A percentile compares a stretch with the other conserved stretches of the same genome.
Conservation (phyloP, 2,113 vertebrate genomes). For the Vulpes vulpes region DNA sequence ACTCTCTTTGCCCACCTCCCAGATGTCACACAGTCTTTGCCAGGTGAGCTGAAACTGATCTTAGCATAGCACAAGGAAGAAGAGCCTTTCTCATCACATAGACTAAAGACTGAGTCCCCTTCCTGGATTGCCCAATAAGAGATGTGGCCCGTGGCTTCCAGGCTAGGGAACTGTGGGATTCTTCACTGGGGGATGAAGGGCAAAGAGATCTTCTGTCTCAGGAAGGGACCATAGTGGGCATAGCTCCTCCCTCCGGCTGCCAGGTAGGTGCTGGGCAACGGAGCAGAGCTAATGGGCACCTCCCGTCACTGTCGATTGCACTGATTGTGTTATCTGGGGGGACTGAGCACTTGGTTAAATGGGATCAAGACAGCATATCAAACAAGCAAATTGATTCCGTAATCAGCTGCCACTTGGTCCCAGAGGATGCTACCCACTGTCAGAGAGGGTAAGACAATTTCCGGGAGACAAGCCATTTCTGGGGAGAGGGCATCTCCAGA, state of each 20-base stretch:
- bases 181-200: not conserved
- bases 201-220: slow-evolving; percentile 25
- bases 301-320: slow-evolving; percentile 77
- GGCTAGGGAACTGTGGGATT: not conserved
- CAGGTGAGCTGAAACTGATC: slow-evolving; percentile 42
- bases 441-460: slow-evolving; percentile 70
- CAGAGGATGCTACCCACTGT: slow-evolving; percentile 65
- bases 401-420: slow-evolving; percentile 76
- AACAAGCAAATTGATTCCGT: slow-evolving; percentile 79
- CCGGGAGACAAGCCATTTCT: slow-evolving; percentile 56
- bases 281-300: slow-evolving; percentile 77
- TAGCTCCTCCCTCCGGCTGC: not conserved
- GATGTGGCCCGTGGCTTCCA: not conserved
- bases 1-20: not conserved
- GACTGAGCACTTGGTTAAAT: slow-evolving; percentile 80
- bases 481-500: not conserved
- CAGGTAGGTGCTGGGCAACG: slow-evolving; percentile 72
- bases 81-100: not conserved
- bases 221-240: slow-evolving; percentile 30
- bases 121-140: not conserved
- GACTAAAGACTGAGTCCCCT: not conserved
- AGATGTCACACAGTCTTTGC: slow-evolving; percentile 58
- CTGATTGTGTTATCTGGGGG: slow-evolving; percentile 82
- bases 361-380: slow-evolving; percentile 81
- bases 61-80: not conserved